Base-by-base conservation (phyloP, 1,140 invertebrate genomes). In the Himalopsyche phryganea region DNA sequence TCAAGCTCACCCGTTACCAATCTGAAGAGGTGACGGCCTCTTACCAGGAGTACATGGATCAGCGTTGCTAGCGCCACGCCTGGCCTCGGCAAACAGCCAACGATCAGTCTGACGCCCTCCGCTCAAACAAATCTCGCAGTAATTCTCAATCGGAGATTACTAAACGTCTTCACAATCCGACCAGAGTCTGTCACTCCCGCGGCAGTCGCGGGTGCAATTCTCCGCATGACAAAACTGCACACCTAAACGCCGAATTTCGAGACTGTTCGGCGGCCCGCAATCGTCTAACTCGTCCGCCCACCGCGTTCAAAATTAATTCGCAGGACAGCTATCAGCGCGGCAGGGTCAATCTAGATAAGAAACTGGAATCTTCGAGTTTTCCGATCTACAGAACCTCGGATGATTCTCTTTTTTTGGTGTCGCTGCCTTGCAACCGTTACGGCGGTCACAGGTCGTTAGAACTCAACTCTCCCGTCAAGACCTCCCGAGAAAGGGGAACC, bases 1-100 rank as follows among this genome's bases (percentile, higher is more conserved):
- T 99, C 63, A 92, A 94, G 76, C 79, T 99, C 59, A 98, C 94
- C 35, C 88, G 96, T 66, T 98, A 98, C 74, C 92, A 97, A 69
- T 82, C 80, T 2, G 80, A 81, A 61, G 80, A 81, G 69, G 72
- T 82, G 3, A 75, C 74, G 4, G 75, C 75, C n/a, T 61, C 72
- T 0, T 78, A 78, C 69, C 69, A 68, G 65, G 74, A 78, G 18
- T 78, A 77, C 63, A 53, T 73, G 32, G 71, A 63, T 63, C 71
- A 73, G 53, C 73, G 73, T 20, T 78, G 76, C 76, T 78, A 78
- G 72, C 76, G 70, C 49, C 67, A 60, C 65, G 63, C 68, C 58
- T 44, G 28, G 18, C 52, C 44, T 18, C 46, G 54, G 33, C 49
- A 41, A 11, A n/a, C 18, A 9, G 13, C 51, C 35, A 17, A 19